Evolutionary conservation across 2,113 vertebrate species (phyloP), one percentile per base, ranked within the genome.

Genomic region (Nesogale talazaci): DNA sequence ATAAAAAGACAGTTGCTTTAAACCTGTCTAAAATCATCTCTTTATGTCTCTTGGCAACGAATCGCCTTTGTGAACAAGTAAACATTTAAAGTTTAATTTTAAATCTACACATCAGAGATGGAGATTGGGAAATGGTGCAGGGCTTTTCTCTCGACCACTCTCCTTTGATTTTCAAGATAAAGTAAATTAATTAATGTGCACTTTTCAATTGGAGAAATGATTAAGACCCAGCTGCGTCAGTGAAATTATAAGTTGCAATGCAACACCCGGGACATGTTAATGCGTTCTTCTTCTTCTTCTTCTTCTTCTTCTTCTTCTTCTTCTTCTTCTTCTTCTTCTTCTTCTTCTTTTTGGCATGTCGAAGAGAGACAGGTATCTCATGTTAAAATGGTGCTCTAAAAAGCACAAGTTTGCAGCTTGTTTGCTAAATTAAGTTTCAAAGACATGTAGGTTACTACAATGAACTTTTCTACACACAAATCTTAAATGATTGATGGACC

Each of bases 371-470:
- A 97, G 96, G 96, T 96, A 93, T 97, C 94, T 97, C 95, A 97
- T 97, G 97, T 96, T 96, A 97, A 97, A 97, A 91, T 93, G 94
- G 38, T 92, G 76, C 90, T 96, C 94, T 90, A 96, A 94, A 96
- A 97, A 97, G 93, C 42, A 7, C 96, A 95, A 94, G 96, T 95
- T 97, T 97, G 97, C 94, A 95, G 93, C 96, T 97, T 93, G 93
- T 96, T 97, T 97, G 96, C 97, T 97, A 98, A 97, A 97, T 97
- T 97, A 97, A 97, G 94, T 97, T 98, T 97, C 97, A 98, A 97
- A 98, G 97, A 96, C 91, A 92, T 93, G 83, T 94, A 96, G 94
- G 94, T 97, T 97, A 96, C 94, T 86, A 97, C 97, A 92, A 96
- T 96, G 97, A 95, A 96, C 96, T 97, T 97, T 95, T 96, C 92